Evolutionary conservation across 2,113 vertebrate species (phyloP).

Genomic region (Cynoglossus semilaevis): DNA sequence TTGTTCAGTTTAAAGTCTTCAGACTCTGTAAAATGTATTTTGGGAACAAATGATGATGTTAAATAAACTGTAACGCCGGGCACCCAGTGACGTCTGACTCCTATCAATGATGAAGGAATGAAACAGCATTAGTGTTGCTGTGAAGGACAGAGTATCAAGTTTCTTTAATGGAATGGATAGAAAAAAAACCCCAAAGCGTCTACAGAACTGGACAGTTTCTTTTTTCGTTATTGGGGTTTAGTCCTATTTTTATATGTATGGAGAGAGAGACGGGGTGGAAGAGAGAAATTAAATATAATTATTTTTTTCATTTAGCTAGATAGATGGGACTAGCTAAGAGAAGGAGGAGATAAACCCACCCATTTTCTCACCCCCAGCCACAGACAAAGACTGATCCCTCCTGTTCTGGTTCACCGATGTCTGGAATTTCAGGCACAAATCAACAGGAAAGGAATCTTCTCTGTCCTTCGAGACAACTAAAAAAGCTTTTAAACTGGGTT

Average conservation of each 20-base stretch:
- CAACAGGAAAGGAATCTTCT: constrained; percentile 60
- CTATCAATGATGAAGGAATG: constrained; percentile 42
- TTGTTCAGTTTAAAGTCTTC: too few relatives aligned
- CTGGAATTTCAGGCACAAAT: constrained; percentile 61
- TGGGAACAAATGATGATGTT: too few relatives aligned
- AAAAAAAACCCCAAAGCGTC: neutral
- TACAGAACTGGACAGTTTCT: too few relatives aligned
- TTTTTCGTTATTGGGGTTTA: too few relatives aligned
- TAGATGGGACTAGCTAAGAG: too few relatives aligned
- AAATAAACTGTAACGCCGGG: too few relatives aligned
- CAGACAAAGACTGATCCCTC: constrained; percentile 57
- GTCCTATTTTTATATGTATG: too few relatives aligned
- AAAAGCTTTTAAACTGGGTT: constrained; percentile 55
- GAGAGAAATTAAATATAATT: too few relatives aligned
- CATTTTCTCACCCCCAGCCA: constrained; percentile 24
- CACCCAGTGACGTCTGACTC: constrained; percentile 39
- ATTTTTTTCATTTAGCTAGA: too few relatives aligned
- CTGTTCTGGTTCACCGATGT: constrained; percentile 71
- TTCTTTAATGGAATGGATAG: constrained; percentile 26
- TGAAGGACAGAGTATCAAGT: constrained; percentile 38
- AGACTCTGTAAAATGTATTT: too few relatives aligned
- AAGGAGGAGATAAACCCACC: constrained; percentile 54
- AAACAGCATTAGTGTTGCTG: constrained; percentile 7
- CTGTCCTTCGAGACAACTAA: constrained; percentile 60
- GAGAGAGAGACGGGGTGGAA: too few relatives aligned